Conservation (phyloP, 2,113 vertebrate genomes). For the Camelus dromedarius region DNA sequence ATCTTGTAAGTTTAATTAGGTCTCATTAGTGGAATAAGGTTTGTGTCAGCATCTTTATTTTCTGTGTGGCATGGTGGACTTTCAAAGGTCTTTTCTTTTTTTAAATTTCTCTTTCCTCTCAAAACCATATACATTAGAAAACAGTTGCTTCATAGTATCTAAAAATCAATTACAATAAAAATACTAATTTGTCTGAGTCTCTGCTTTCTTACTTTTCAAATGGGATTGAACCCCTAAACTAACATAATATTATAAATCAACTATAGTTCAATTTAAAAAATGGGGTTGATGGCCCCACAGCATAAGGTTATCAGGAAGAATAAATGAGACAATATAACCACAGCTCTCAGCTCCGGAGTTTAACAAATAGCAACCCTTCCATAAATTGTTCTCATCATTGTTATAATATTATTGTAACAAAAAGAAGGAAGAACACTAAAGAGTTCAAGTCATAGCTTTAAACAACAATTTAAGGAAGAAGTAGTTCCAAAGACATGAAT, state of each 20-base stretch:
- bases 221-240: not conserved
- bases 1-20: too few relatives aligned
- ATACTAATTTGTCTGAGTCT: not conserved
- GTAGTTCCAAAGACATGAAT: not conserved
- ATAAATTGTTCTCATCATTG: not conserved
- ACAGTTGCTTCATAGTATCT: not conserved
- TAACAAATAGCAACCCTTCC: not conserved
- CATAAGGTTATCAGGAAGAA: not conserved
- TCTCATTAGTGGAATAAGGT: not conserved
- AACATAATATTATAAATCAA: not conserved
- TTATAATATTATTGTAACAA: not conserved
- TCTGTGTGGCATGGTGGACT: not conserved
- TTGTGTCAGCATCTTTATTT: not conserved
- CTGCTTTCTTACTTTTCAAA: not conserved
- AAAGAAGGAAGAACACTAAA: not conserved
- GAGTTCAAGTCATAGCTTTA: not conserved
- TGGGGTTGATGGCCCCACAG: not conserved
- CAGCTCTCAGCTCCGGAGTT: not conserved
- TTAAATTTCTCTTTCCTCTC: not conserved
- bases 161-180: constrained; percentile 11
- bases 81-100: not conserved
- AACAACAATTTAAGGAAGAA: not conserved
- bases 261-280: not conserved
- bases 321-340: not conserved
- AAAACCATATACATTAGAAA: constrained; percentile 2